Percentiles rank a stretch among this genome's conserved stretches.
These are phyloP conservation scores for Latrodectus geometricus DNA, from an alignment of 1,140 invertebrate genomes.

Conservation along the genomic window DNA sequence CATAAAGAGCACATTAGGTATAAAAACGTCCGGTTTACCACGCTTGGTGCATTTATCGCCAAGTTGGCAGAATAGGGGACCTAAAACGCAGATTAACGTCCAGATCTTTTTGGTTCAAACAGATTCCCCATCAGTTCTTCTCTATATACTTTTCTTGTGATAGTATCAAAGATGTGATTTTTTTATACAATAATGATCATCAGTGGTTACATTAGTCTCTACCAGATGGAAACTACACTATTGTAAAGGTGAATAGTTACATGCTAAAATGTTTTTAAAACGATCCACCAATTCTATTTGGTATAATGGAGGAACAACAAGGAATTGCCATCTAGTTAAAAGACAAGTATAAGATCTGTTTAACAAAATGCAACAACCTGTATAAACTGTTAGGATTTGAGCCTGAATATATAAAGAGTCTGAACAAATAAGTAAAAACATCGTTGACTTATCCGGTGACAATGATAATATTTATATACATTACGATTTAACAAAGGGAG, in stretches of 20 bases:
- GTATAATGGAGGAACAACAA: neutral
- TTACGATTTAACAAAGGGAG: constrained; percentile 14
- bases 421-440: constrained; percentile 26
- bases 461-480: constrained; percentile 37
- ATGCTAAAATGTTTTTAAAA: constrained; percentile 26
- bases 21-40: too few species aligned
- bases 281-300: constrained; percentile 16
- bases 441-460: constrained; percentile 8
- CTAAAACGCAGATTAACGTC: too few species aligned
- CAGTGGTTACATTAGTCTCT: neutral
- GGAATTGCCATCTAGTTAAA: constrained; percentile 24
- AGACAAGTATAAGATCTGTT: constrained; percentile 14
- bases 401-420: constrained; percentile 16
- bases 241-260: constrained; percentile 3
- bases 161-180: constrained; percentile 8
- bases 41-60: too few species aligned
- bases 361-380: constrained; percentile 13
- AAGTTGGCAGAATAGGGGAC: too few species aligned
- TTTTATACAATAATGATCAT: constrained; percentile 15
- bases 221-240: constrained; percentile 24
- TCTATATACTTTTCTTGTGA: constrained; percentile 15
- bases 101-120: neutral
- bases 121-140: constrained; percentile 9
- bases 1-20: too few species aligned
- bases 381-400: constrained; percentile 47